Evolutionary conservation across 2,113 vertebrate species (phyloP), one percentile per base, ranked within the genome.

Genomic region (Mustelus asterias): DNA sequence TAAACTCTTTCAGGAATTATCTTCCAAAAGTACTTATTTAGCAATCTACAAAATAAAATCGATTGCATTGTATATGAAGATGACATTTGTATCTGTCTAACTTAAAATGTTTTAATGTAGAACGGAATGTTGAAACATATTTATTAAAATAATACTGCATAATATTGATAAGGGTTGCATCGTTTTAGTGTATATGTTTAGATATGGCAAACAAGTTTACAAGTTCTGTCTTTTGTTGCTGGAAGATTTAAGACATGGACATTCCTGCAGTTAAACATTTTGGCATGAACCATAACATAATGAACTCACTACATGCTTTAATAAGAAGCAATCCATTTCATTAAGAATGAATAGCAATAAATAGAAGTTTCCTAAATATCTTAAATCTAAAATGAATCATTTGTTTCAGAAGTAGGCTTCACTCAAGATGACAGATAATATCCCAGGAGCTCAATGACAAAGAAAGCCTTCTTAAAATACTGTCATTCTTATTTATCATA

Each of bases 401-500:
- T 98, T 98, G 97, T 97, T 97, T 96, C 96, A 96, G 97, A 98
- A 97, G 96, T 96, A 97, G 98, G 98, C 98, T 97, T 97, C 97
- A 98, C 98, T 98, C 97, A 97, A 97, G 97, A 97, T 7, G 96
- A 98, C 94, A 95, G 94, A 95, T 97, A 98, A 97, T 96, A 97
- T 97, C 98, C 98, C 98, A 97, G 97, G 98, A 98, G 98, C 97
- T 98, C 97, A 97, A 97, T 97, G 98, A 98, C 97, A 98, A 98
- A 98, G 97, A 97, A 97, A 98, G 96, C 96, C 97, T 98, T 98
- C 97, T 98, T 97, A 98, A 98, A 98, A 97, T 97, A 97, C 97
- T 98, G 98, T 98, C 98, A 97, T 97, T 97, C 98, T 97, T 98
- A 98, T 98, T 98, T 98, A 98, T 98, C 98, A 98, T 98, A 98